Evolutionary conservation across 2,888 invertebrate genomes (phyloP).

Genomic region (Agrochola lota): DNA sequence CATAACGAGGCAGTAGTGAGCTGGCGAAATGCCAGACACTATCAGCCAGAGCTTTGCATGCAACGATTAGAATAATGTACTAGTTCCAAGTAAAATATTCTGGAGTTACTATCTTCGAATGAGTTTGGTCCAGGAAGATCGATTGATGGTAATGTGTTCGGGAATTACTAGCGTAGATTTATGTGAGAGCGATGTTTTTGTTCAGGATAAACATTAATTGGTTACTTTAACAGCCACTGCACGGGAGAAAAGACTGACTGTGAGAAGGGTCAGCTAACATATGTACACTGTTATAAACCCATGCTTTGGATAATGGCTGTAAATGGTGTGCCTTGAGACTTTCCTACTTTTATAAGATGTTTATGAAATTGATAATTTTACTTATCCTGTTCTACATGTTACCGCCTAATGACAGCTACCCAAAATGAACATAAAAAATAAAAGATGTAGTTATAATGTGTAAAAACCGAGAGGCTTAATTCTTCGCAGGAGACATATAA

Average conservation of each 20-base stretch:
- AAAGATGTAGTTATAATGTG: background rate
- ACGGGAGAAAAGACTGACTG: background rate
- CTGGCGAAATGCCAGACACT: constrained; percentile 73
- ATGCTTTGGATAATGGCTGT: background rate
- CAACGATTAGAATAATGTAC: constrained; percentile 75
- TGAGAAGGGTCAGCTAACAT: background rate
- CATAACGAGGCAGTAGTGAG: constrained; percentile 65
- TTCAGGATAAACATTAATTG: no score
- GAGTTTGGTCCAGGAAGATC: constrained; percentile 30
- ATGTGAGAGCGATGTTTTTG: background rate
- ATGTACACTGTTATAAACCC: background rate
- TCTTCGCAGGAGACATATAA: background rate
- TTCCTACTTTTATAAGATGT: background rate
- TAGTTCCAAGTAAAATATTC: constrained; percentile 66
- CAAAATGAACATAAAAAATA: background rate
- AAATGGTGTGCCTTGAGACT: background rate
- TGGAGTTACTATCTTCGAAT: constrained; percentile 39
- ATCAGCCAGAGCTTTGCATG: constrained; percentile 68
- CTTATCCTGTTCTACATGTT: no score
- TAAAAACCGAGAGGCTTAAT: background rate
- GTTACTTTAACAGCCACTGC: background rate
- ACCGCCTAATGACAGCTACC: no score
- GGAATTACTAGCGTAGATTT: background rate
- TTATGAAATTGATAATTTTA: no score
- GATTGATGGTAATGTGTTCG: constrained; percentile 20